These are phyloP conservation scores for Acleris cristana DNA, from an alignment of 2,888 invertebrate species.

Conservation along the genomic window DNA sequence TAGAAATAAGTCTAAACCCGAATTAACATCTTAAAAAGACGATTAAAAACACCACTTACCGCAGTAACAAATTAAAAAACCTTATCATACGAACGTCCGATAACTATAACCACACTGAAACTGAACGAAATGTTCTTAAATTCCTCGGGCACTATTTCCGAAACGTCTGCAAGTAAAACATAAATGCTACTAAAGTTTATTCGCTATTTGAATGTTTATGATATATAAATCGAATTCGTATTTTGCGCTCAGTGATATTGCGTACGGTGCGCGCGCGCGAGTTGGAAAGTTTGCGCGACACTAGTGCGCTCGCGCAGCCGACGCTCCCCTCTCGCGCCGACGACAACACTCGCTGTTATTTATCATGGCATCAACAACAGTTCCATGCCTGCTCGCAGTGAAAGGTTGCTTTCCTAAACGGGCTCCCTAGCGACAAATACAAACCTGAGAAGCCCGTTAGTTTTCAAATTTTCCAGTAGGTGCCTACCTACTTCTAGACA, in stretches of 20 bases:
- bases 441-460: slow-evolving; percentile 35
- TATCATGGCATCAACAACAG: slow-evolving; percentile 36
- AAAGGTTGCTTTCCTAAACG: slow-evolving; percentile 47
- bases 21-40: slow-evolving; percentile 34
- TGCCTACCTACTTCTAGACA: not conserved
- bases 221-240: slow-evolving; percentile 14
- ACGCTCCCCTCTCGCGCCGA: slow-evolving; percentile 43
- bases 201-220: slow-evolving; percentile 15
- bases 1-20: not conserved
- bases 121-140: slow-evolving; percentile 11
- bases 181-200: slow-evolving; percentile 1
- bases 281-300: slow-evolving; percentile 55
- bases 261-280: slow-evolving; percentile 50
- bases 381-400: slow-evolving; percentile 40
- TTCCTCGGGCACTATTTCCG: slow-evolving; percentile 5
- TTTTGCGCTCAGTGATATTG: slow-evolving; percentile 43
- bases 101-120: slow-evolving; percentile 39
- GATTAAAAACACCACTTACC: slow-evolving; percentile 61
- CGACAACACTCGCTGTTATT: slow-evolving; percentile 40
- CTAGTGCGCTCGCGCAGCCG: slow-evolving; percentile 44
- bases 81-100: slow-evolving; percentile 49
- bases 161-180: slow-evolving; percentile 9
- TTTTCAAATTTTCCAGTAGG: slow-evolving; percentile 24
- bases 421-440: slow-evolving; percentile 38
- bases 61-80: slow-evolving; percentile 63